These are phyloP conservation scores for Lithosia quadra DNA, from an alignment of 2,888 invertebrate species.

Conservation along the genomic window DNA sequence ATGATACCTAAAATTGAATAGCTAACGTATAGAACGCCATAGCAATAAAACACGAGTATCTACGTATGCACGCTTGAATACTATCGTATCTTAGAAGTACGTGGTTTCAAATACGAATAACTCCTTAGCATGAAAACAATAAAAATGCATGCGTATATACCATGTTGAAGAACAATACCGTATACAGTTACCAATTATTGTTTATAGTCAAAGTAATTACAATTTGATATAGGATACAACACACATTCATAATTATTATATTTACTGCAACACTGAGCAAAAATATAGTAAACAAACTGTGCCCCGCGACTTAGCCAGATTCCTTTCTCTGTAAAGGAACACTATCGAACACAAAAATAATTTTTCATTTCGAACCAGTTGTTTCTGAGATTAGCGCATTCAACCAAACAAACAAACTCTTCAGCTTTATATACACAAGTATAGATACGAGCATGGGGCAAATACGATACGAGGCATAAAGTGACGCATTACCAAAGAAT, in stretches of 20 bases:
- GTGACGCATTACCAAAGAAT: conserved; percentile 41
- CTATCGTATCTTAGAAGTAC: neutral
- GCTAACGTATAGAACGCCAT: neutral
- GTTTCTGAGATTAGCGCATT: no score
- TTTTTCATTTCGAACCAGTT: no score
- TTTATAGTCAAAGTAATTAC: conserved; percentile 26
- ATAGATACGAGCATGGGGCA: neutral
- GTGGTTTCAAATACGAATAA: neutral
- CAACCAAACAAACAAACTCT: no score
- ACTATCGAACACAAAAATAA: no score
- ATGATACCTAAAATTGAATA: no score
- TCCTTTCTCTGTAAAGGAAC: no score
- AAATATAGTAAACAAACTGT: neutral
- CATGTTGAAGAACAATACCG: conserved; percentile 19
- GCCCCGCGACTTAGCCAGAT: no score
- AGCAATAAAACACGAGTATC: neutral
- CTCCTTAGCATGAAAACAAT: conserved; percentile 14
- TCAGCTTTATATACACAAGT: no score
- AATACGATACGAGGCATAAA: conserved; percentile 10
- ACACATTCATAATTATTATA: conserved; percentile 22
- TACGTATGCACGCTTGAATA: neutral
- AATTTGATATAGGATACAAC: conserved; percentile 38
- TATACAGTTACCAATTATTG: conserved; percentile 34
- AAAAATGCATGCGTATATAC: conserved; percentile 7
- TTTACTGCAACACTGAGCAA: conserved; percentile 27